Percentiles rank a stretch among this genome's conserved stretches.
phyloP scores from a whole-genome alignment of 2,888 invertebrate species.

The Pelosia muscerda region DNA sequence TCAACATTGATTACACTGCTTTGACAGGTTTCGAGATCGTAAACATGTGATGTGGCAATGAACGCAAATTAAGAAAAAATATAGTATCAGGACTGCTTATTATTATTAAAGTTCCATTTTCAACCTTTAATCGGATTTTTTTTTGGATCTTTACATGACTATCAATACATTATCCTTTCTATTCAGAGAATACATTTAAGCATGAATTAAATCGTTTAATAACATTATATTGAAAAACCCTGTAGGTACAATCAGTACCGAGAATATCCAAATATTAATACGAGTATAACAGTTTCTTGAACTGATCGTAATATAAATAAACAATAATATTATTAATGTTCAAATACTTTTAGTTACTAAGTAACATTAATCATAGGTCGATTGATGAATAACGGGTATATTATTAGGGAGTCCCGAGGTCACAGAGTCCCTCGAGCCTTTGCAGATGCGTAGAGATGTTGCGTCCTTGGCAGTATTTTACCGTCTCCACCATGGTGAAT shows the following conservation, averaged over 20 bases:
- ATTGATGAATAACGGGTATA: neutral
- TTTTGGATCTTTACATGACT: neutral
- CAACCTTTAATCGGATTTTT: neutral
- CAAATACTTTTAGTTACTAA: neutral
- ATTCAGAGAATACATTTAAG: neutral
- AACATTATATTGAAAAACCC: no score
- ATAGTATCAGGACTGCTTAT: neutral
- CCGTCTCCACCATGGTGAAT: no score
- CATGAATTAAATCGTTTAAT: neutral
- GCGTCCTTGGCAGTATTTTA: no score
- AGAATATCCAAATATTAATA: no score
- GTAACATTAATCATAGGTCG: neutral
- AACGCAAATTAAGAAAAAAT: neutral
- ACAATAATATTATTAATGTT: no score
- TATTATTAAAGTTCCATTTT: conserved; percentile 10
- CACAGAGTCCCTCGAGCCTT: no score
- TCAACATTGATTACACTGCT: conserved; percentile 10
- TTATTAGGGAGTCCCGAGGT: no score
- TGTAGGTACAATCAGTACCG: no score
- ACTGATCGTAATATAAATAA: no score
- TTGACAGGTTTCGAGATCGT: conserved; percentile 10
- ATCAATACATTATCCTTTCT: conserved; percentile 4
- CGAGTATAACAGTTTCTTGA: no score
- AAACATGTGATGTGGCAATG: conserved; percentile 13
- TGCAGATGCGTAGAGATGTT: no score